Evolutionary conservation across 2,888 invertebrate species (phyloP).

Genomic region (Atherix ibis): DNA sequence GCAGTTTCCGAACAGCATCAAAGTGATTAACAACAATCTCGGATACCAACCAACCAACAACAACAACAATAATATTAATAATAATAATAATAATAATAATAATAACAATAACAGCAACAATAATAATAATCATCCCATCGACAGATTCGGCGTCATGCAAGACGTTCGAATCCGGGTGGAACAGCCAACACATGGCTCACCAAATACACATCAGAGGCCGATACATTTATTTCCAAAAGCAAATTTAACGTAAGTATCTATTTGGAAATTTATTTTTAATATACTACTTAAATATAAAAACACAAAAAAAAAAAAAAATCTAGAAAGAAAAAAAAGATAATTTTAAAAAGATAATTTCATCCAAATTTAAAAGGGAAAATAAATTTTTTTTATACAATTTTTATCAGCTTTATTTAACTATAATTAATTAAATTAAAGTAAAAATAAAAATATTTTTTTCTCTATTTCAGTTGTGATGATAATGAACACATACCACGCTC

Average conservation of each 20-base stretch:
- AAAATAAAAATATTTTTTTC: slow-evolving; percentile 3
- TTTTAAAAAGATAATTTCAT: too few species aligned
- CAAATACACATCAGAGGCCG: slow-evolving; percentile 19
- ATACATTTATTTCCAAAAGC: slow-evolving; percentile 25
- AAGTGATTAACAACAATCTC: slow-evolving; percentile 30
- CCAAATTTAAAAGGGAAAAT: too few species aligned
- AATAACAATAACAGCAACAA: slow-evolving; percentile 25
- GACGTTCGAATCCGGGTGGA: slow-evolving; percentile 29
- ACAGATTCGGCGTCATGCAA: slow-evolving; percentile 23
- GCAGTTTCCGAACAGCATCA: slow-evolving; percentile 13
- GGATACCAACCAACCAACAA: slow-evolving; percentile 22
- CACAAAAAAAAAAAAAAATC: too few species aligned
- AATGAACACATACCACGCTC: slow-evolving; percentile 26
- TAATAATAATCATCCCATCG: slow-evolving; percentile 14
- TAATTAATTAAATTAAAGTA: slow-evolving; percentile 1
- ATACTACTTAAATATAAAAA: too few species aligned
- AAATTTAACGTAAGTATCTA: slow-evolving; percentile 27
- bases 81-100: too few species aligned
- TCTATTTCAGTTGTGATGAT: slow-evolving; percentile 25
- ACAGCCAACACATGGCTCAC: slow-evolving; percentile 18
- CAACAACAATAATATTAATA: too few species aligned
- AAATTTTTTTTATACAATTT: too few species aligned
- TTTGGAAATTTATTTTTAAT: too few species aligned
- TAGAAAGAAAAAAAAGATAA: too few species aligned
- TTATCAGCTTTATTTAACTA: slow-evolving; percentile 5